phyloP scores from a whole-genome alignment of 1,140 invertebrate genomes.

The Cotesia typhae region DNA sequence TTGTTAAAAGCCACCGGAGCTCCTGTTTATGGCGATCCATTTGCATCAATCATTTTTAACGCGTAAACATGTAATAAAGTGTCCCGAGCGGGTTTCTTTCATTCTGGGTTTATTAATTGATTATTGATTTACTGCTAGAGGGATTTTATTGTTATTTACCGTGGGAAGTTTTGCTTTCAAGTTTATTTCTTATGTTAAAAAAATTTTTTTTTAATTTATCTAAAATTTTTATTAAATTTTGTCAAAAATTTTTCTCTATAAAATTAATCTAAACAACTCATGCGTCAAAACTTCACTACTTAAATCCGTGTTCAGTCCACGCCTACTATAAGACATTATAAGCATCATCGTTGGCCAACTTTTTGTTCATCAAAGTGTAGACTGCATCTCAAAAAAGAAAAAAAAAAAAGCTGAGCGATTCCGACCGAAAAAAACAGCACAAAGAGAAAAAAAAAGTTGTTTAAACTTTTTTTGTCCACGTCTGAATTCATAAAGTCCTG shows the following conservation, averaged over 20 bases:
- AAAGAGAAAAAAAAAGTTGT: neutral
- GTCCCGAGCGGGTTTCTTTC: slow-evolving; percentile 3
- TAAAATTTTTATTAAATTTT: no score
- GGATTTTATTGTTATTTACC: neutral
- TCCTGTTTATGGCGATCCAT: slow-evolving; percentile 21
- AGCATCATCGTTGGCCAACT: neutral
- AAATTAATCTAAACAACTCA: neutral
- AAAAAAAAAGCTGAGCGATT: neutral
- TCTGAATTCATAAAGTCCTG: neutral
- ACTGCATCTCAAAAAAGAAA: slow-evolving; percentile 6
- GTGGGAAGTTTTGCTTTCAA: neutral
- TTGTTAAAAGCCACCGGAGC: slow-evolving; percentile 16
- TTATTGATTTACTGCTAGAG: slow-evolving; percentile 12
- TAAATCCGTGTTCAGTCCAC: neutral
- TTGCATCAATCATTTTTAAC: slow-evolving; percentile 29
- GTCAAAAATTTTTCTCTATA: neutral
- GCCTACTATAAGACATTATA: neutral
- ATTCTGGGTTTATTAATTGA: slow-evolving; percentile 19
- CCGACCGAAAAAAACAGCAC: neutral
- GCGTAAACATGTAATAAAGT: slow-evolving; percentile 26
- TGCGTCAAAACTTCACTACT: slow-evolving; percentile 1
- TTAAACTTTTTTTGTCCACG: neutral
- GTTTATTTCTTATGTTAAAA: no score
- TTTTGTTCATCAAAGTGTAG: neutral
- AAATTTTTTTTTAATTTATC: no score